These are phyloP conservation scores for Esox masquinongy DNA, from an alignment of 2,797 vertebrate genomes.

Conservation along the genomic window DNA sequence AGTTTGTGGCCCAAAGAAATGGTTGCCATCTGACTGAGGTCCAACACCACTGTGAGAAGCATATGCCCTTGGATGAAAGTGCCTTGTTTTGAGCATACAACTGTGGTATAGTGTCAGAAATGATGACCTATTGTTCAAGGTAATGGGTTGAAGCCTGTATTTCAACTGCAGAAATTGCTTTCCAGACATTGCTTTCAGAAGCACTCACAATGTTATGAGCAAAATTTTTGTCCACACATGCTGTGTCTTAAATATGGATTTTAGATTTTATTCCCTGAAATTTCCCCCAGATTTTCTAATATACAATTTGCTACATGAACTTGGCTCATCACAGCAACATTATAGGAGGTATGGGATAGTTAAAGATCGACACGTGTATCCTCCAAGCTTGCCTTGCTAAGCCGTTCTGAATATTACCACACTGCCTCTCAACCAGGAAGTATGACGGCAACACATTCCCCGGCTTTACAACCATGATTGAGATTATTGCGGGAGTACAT, in stretches of 20 bases:
- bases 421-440: no score
- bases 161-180: neutral
- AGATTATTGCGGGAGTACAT: no score
- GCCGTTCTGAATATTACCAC: no score
- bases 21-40: constrained; percentile 17
- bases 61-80: constrained; percentile 26
- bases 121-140: neutral
- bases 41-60: constrained; percentile 17
- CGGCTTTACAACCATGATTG: no score
- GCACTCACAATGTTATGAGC: neutral
- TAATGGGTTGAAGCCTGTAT: neutral
- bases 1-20: constrained; percentile 55
- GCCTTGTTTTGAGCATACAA: neutral
- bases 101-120: constrained; percentile 19
- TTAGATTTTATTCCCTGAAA: no score
- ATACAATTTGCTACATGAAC: no score
- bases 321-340: no score
- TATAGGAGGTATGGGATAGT: no score
- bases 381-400: no score
- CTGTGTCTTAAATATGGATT: neutral
- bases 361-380: no score
- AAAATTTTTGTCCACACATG: neutral
- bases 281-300: no score
- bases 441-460: no score
- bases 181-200: neutral